Base-by-base conservation (phyloP, 2,888 invertebrate species). In the Ophion obscuratus region DNA sequence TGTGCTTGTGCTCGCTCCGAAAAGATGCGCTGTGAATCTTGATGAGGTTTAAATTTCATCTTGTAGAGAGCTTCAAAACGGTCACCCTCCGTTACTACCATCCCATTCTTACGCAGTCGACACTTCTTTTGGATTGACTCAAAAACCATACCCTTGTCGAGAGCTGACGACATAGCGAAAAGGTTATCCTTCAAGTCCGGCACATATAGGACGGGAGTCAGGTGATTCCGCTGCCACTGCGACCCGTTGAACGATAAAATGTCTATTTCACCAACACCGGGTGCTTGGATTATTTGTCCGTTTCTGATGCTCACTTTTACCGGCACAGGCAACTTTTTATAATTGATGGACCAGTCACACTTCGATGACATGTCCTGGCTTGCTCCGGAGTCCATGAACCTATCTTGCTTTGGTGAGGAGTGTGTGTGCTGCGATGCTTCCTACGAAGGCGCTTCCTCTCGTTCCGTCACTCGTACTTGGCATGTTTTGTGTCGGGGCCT, bases 341-440 rank as follows among this genome's bases (percentile, higher is more conserved):
- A 76, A 1, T 77, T 79, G 0, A 57, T 24, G 40, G 87, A 89
- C 87, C 86, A 89, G 5, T 79, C n/a, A 14, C 68, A 53, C 57
- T 40, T 78, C 62, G 66, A 40, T 1, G 78, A 78, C 87, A 88
- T 89, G 44, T 89, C 85, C 3, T 86, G 78, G 14, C 67, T 86
- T 4, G 88, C 88, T 24, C 85, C 88, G 0, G 87, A 88, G 59
- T 87, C 86, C 11, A 86, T 4, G 14, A 62, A 57, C 81, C 59
- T 40, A 24, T 24, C 11, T 17, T 9, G n/a, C 40, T 40, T 3
- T 14, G 9, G 3, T 7, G 24, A 24, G 24, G 24, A 24, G 24
- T 24, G 24, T 24, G 24, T 17, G 17, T 14, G n/a, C 71, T 59
- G 71, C 9, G 71, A 59, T 10, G 9, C n/a, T 14, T 7, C 59